Evolutionary conservation across 1,140 invertebrate species (phyloP).

Genomic region (Glomeris maerens): DNA sequence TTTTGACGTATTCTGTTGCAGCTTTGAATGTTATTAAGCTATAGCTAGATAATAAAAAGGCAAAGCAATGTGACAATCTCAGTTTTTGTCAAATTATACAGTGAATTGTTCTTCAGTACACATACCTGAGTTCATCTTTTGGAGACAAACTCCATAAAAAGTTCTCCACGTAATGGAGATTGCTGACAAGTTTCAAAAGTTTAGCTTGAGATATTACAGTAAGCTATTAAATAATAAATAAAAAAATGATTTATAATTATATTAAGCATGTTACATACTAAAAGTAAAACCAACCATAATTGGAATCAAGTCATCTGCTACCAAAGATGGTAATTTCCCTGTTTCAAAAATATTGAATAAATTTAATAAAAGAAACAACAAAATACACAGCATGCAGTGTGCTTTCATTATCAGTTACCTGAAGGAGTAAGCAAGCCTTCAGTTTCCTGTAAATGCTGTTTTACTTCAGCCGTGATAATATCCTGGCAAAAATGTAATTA

Average conservation of each 20-base stretch:
- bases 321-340: slow-evolving; percentile 15
- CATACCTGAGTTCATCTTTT: slow-evolving; percentile 13
- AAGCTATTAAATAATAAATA: not conserved
- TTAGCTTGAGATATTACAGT: slow-evolving; percentile 14
- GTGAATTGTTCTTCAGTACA: too few species aligned
- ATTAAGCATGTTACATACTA: not conserved
- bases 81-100: too few species aligned
- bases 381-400: not conserved
- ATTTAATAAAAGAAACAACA: slow-evolving; percentile 2
- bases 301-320: slow-evolving; percentile 18
- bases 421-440: slow-evolving; percentile 7
- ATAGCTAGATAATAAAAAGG: too few species aligned
- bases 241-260: not conserved
- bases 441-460: slow-evolving; percentile 12
- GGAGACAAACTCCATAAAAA: slow-evolving; percentile 14
- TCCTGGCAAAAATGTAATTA: too few species aligned
- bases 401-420: slow-evolving; percentile 1
- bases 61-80: too few species aligned
- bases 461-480: slow-evolving; percentile 12
- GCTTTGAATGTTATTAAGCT: slow-evolving; percentile 18
- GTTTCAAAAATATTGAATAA: too few species aligned
- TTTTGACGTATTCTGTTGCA: slow-evolving; percentile 16
- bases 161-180: slow-evolving; percentile 16
- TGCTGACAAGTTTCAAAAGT: slow-evolving; percentile 13
- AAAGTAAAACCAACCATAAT: slow-evolving; percentile 10